Conservation (phyloP, 2,888 invertebrate species). For the Pemphredon lugubris region DNA sequence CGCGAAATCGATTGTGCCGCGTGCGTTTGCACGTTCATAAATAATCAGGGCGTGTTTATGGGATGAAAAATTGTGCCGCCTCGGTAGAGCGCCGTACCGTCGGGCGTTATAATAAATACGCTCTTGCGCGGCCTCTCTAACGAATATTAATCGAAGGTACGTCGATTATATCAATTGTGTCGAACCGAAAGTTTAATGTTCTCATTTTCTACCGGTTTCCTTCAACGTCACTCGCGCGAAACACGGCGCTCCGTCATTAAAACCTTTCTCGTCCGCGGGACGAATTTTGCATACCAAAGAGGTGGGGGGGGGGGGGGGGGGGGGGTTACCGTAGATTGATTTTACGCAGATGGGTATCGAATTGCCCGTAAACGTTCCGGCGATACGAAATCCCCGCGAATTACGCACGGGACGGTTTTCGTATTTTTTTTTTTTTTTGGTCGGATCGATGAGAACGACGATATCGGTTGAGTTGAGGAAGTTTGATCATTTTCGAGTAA, state of each 20-base stretch:
- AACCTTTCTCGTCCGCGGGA: background rate
- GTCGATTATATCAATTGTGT: constrained; percentile 33
- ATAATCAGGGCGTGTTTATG: constrained; percentile 75
- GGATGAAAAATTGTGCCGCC: constrained; percentile 69
- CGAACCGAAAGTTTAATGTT: constrained; percentile 17
- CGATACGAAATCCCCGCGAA: too few species aligned
- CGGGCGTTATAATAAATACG: background rate
- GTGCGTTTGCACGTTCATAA: constrained; percentile 75
- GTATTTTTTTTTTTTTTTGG: too few species aligned
- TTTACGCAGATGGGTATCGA: too few species aligned
- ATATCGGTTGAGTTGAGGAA: too few species aligned
- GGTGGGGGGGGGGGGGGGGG: too few species aligned
- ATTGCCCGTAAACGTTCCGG: too few species aligned
- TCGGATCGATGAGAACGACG: too few species aligned
- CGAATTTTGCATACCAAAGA: background rate
- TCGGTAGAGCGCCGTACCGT: constrained; percentile 40
- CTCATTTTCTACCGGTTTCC: constrained; percentile 12
- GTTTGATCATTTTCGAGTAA: too few species aligned
- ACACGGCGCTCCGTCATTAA: constrained; percentile 19
- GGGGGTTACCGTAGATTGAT: too few species aligned
- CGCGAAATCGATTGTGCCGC: constrained; percentile 76
- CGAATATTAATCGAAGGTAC: background rate
- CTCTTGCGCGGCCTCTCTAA: background rate
- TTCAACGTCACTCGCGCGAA: constrained; percentile 19
- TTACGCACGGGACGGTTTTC: too few species aligned